Conservation (phyloP, 2,888 invertebrate genomes). For the Eristalis intricaria region DNA sequence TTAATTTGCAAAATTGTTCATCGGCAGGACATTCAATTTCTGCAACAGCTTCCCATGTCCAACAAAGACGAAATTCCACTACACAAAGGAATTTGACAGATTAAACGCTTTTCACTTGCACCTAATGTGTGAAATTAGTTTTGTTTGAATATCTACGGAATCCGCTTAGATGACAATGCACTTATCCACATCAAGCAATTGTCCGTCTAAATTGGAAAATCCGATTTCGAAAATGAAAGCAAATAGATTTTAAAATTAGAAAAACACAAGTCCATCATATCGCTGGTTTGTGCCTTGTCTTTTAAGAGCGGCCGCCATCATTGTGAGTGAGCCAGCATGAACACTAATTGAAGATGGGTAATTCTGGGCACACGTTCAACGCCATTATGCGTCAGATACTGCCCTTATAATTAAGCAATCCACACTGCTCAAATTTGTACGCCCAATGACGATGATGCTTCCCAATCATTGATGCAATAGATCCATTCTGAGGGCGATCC, state of each 20-base stretch:
- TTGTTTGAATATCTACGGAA: constrained; percentile 46
- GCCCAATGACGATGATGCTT: constrained; percentile 37
- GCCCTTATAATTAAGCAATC: constrained; percentile 69
- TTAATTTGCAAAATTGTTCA: constrained; percentile 61
- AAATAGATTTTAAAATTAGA: constrained; percentile 44
- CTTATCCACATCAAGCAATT: background rate
- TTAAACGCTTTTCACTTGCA: constrained; percentile 62
- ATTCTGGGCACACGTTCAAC: constrained; percentile 67
- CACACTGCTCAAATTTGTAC: constrained; percentile 59
- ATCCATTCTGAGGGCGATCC: constrained; percentile 58
- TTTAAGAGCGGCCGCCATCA: constrained; percentile 38
- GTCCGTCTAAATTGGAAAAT: constrained; percentile 51
- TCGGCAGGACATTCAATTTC: constrained; percentile 46
- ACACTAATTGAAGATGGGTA: constrained; percentile 53
- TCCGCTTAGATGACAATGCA: constrained; percentile 63
- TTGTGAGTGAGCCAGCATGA: constrained; percentile 45
- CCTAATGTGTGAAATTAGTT: constrained; percentile 71
- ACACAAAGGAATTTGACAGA: constrained; percentile 58
- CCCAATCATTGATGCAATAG: constrained; percentile 51
- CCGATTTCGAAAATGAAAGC: constrained; percentile 42
- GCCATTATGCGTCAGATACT: constrained; percentile 61
- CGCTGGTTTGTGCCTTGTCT: background rate
- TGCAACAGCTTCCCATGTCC: background rate
- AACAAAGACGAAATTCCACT: constrained; percentile 11
- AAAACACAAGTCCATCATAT: constrained; percentile 5